These are phyloP conservation scores for Picathartes gymnocephalus DNA, from an alignment of 2,113 vertebrate genomes.

Conservation along the genomic window DNA sequence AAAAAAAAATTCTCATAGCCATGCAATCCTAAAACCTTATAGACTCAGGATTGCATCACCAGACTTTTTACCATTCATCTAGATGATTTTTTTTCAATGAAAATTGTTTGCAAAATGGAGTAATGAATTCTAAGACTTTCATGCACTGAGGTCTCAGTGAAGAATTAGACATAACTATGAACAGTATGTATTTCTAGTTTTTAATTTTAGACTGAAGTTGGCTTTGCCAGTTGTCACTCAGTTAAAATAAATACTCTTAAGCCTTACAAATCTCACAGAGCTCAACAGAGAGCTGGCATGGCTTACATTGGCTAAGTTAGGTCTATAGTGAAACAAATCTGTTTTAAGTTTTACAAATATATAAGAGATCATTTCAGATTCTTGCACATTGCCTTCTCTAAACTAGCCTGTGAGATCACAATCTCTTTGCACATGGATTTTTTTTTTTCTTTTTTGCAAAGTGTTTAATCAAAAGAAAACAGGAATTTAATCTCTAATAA, in stretches of 20 bases:
- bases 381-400: not conserved
- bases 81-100: not conserved
- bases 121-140: not conserved
- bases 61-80: not conserved
- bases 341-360: not conserved
- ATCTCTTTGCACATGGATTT: not conserved
- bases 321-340: not conserved
- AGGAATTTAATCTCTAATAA: not conserved
- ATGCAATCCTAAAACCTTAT: not conserved
- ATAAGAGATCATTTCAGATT: not conserved
- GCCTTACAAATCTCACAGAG: not conserved
- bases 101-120: not conserved
- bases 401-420: not conserved
- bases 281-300: not conserved
- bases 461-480: not conserved
- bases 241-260: not conserved
- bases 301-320: not conserved
- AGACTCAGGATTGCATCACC: not conserved
- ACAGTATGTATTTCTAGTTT: not conserved
- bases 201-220: not conserved
- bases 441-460: not conserved
- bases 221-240: not conserved
- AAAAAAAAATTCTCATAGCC: not conserved
- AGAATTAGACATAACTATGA: not conserved
- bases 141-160: not conserved